A percentile compares a stretch with the other conserved stretches of the same genome.
Evolutionary conservation across 2,888 invertebrate genomes (phyloP).

Genomic region (Leptarthrus brevirostris): DNA sequence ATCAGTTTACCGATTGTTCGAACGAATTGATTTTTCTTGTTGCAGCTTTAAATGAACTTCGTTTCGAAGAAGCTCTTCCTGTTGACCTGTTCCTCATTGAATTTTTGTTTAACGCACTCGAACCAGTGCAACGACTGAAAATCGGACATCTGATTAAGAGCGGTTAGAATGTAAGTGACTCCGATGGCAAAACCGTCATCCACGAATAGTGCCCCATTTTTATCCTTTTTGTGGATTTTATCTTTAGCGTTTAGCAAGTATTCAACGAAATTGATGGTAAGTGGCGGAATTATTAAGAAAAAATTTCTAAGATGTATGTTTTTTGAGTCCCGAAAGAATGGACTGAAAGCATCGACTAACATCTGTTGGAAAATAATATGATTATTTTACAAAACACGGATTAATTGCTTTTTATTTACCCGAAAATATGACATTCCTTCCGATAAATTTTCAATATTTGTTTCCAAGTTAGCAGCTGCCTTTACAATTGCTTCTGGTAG

Average conservation of each 20-base stretch:
- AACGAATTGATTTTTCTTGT: no score
- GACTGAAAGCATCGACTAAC: constrained; percentile 90
- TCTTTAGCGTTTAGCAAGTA: constrained; percentile 92
- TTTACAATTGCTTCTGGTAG: constrained; percentile 73
- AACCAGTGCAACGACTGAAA: constrained; percentile 97
- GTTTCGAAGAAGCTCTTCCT: no score
- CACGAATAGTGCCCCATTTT: constrained; percentile 85
- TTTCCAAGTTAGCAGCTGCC: constrained; percentile 79
- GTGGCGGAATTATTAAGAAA: constrained; percentile 90
- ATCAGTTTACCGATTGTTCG: no score
- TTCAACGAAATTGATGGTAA: constrained; percentile 95
- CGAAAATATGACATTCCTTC: constrained; percentile 89
- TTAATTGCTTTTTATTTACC: no score
- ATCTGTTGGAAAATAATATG: no score
- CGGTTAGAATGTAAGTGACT: constrained; percentile 88
- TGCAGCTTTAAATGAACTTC: no score
- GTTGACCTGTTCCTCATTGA: constrained; percentile 73
- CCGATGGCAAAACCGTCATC: constrained; percentile 99
- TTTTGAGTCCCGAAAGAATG: constrained; percentile 86
- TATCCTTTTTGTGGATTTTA: constrained; percentile 85
- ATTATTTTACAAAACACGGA: no score
- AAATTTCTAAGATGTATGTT: constrained; percentile 92
- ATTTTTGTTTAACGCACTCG: constrained; percentile 82
- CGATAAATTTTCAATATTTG: constrained; percentile 80
- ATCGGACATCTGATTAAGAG: constrained; percentile 86